Evolutionary conservation across 1,140 invertebrate species (phyloP).

Genomic region (Macrosteles quadrilineatus): DNA sequence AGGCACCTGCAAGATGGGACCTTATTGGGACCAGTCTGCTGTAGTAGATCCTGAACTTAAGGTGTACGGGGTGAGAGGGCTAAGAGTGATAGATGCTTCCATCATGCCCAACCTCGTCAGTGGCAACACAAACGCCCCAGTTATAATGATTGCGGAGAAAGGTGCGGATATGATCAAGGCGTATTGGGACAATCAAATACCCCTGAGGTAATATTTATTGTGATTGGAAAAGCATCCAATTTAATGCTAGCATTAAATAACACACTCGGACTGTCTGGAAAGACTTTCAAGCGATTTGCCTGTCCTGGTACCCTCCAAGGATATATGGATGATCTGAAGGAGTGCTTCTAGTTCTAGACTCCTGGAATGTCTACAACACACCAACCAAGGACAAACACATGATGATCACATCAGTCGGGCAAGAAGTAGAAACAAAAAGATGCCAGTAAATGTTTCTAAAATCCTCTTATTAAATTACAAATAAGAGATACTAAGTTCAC

Average conservation of each 20-base stretch:
- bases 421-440: no score
- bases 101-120: constrained; percentile 83
- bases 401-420: no score
- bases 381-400: no score
- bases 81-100: constrained; percentile 83
- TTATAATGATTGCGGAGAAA: constrained; percentile 85
- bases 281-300: no score
- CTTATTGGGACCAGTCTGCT: constrained; percentile 75
- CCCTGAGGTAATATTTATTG: not conserved
- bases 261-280: no score
- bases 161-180: constrained; percentile 81
- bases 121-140: constrained; percentile 81
- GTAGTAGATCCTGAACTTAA: constrained; percentile 83
- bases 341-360: no score
- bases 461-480: no score
- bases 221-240: not conserved
- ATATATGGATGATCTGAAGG: no score
- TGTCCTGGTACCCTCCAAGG: no score
- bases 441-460: no score
- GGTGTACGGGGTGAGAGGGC: constrained; percentile 75
- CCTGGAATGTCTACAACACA: no score
- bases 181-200: constrained; percentile 58
- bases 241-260: not conserved
- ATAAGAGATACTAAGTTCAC: no score
- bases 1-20: constrained; percentile 92